Base-by-base conservation (phyloP, 1,140 invertebrate species). In the Thaumetopoea pityocampa region DNA sequence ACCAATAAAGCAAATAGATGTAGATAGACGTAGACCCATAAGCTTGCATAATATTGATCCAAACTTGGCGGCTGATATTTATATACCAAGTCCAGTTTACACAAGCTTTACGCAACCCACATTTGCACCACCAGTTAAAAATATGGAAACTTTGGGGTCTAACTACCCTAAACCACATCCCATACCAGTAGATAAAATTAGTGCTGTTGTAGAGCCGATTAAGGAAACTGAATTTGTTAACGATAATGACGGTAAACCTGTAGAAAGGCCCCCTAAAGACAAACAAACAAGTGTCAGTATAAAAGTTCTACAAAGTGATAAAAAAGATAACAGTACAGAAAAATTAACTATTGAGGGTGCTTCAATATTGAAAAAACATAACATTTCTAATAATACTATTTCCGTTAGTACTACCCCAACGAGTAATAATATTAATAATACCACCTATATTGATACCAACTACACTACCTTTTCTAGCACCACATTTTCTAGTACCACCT, bases 111-210 rank as follows among this genome's bases (percentile, higher is more conserved):
- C 88, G 14, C 87, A 89, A 34, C 89, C 89, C 1, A 86, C 89
- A 37, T 84, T 89, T 56, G 82, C 84, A 10, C 82, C 80, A 15
- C 73, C 86, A 19, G 40, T 79, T 26, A 80, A 85, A 56, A 70
- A 87, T 59, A 80, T 80, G 57, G 83, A 87, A 77, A 83, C 78
- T 15, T 65, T 89, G 20, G 88, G 87, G 6, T 83, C 83, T 4
- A 84, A 76, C 37, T 86, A 83, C 49, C 73, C 86, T 3, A 86
- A 85, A 64, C 79, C 89, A 23, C 89, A 91, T 60, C 89, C 89
- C 5, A 88, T 92, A 54, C 90, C 90, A 1, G 88, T 92, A 2
- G 89, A 92, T 51, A 92, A 91, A 80, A 89, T 92, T 30, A 83
- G 85, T 41, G 59, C 80, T 28, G 80, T 73, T 7, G 70, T 81